A percentile compares a stretch with the other conserved stretches of the same genome.
Conservation (phyloP, 2,888 invertebrate species). For the Phyllotreta cruciferae region DNA sequence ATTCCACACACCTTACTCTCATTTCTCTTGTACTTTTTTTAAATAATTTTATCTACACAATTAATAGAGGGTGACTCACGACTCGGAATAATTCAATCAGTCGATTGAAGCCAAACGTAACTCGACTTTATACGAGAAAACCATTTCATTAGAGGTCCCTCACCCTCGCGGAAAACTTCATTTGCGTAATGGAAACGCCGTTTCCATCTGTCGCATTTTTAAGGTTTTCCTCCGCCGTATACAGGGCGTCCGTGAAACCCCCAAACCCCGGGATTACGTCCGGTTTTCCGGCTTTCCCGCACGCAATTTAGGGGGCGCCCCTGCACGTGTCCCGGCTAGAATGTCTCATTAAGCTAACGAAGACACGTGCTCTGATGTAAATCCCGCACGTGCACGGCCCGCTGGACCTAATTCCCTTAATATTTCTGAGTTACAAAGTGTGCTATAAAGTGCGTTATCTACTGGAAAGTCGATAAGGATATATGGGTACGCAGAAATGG, state of each 20-base stretch:
- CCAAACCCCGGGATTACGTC: too few relatives aligned
- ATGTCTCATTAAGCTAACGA: constrained; percentile 57
- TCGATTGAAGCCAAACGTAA: constrained; percentile 23
- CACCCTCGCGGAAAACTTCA: constrained; percentile 28
- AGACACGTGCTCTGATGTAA: constrained; percentile 53
- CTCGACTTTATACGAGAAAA: constrained; percentile 31
- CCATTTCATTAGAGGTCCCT: constrained; percentile 31
- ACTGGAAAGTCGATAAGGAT: constrained; percentile 13
- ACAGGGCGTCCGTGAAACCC: too few relatives aligned
- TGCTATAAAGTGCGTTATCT: neutral
- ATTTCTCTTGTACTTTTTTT: neutral
- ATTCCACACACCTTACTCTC: neutral
- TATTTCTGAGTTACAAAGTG: too few relatives aligned
- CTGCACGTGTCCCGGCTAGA: constrained; percentile 52
- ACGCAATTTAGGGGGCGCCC: constrained; percentile 43
- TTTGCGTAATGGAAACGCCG: constrained; percentile 27
- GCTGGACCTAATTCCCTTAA: constrained; percentile 40
- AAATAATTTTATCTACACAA: neutral
- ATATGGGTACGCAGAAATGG: constrained; percentile 2
- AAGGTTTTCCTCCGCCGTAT: too few relatives aligned
- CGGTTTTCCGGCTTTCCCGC: constrained; percentile 29
- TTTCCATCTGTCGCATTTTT: neutral
- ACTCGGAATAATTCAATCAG: constrained; percentile 8
- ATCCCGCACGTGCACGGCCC: constrained; percentile 46
- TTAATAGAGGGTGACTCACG: too few relatives aligned